Evolutionary conservation across 2,888 invertebrate genomes (phyloP).

Genomic region (Phasia obesa): DNA sequence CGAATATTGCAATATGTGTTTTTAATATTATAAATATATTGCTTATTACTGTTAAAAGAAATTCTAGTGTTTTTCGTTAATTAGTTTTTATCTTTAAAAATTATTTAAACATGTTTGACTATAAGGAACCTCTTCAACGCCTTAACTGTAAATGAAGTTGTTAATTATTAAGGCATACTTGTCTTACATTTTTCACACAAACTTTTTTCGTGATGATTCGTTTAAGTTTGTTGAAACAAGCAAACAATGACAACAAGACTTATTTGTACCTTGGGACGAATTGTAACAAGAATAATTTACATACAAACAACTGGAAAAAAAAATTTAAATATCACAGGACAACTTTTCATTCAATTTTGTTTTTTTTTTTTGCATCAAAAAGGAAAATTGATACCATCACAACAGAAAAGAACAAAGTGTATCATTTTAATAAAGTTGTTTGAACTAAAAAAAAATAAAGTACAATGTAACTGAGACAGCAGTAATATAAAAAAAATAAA

Average conservation of each 20-base stretch:
- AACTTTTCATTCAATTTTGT: slow-evolving; percentile 29
- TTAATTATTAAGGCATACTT: slow-evolving; percentile 33
- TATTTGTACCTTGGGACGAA: slow-evolving; percentile 74
- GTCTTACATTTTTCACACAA: not conserved
- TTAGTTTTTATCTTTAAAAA: not conserved
- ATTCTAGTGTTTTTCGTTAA: too few relatives aligned
- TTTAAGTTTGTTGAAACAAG: slow-evolving; percentile 35
- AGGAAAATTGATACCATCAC: slow-evolving; percentile 5
- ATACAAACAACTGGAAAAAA: slow-evolving; percentile 69
- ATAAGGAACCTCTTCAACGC: not conserved
- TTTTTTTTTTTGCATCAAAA: not conserved
- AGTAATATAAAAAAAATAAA: slow-evolving; percentile 15
- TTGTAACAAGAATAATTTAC: slow-evolving; percentile 68
- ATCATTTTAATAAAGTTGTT: slow-evolving; percentile 51
- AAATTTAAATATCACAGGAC: slow-evolving; percentile 61
- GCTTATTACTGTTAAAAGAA: too few relatives aligned
- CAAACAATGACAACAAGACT: slow-evolving; percentile 58
- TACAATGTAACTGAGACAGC: slow-evolving; percentile 43
- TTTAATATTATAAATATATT: too few relatives aligned
- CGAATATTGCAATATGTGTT: too few relatives aligned
- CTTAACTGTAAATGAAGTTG: not conserved
- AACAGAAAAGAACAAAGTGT: slow-evolving; percentile 7
- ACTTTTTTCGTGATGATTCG: slow-evolving; percentile 58
- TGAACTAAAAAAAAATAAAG: slow-evolving; percentile 16
- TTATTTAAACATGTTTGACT: too few relatives aligned